These are phyloP conservation scores for Forpus xanthops DNA, from an alignment of 2,797 vertebrate species.

Conservation along the genomic window DNA sequence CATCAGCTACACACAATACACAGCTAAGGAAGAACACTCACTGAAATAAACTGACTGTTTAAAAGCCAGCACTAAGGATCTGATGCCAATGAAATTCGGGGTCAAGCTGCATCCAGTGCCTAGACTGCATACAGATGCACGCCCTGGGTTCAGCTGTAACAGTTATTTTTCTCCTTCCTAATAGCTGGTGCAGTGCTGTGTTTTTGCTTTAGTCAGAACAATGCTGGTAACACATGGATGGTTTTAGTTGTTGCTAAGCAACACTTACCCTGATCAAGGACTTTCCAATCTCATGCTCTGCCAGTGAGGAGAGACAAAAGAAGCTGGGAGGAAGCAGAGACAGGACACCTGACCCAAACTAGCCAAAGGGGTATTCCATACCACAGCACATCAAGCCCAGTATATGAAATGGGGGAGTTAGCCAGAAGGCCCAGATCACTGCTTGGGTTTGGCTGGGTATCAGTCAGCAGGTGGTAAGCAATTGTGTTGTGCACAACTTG, in stretches of 20 bases:
- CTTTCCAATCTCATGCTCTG: neutral
- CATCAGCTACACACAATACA: neutral
- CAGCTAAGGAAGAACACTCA: neutral
- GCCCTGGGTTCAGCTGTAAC: neutral
- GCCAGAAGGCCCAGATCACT: neutral
- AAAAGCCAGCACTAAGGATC: neutral
- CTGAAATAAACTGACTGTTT: neutral
- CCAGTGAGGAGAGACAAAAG: neutral
- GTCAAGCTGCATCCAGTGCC: neutral
- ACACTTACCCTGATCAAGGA: neutral
- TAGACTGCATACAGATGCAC: neutral
- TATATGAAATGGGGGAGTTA: neutral
- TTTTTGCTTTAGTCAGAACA: neutral
- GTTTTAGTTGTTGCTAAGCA: neutral
- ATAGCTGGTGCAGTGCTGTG: neutral
- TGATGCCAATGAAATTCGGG: neutral
- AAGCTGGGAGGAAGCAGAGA: neutral
- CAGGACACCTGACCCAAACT: neutral
- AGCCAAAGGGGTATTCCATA: neutral
- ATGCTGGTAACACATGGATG: neutral
- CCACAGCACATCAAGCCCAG: neutral
- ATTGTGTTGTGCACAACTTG: neutral
- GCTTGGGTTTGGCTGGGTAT: neutral
- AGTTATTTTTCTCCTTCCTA: neutral
- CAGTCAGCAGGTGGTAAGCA: neutral